phyloP scores from a whole-genome alignment of 2,888 invertebrate species.

The Idaea straminata region DNA sequence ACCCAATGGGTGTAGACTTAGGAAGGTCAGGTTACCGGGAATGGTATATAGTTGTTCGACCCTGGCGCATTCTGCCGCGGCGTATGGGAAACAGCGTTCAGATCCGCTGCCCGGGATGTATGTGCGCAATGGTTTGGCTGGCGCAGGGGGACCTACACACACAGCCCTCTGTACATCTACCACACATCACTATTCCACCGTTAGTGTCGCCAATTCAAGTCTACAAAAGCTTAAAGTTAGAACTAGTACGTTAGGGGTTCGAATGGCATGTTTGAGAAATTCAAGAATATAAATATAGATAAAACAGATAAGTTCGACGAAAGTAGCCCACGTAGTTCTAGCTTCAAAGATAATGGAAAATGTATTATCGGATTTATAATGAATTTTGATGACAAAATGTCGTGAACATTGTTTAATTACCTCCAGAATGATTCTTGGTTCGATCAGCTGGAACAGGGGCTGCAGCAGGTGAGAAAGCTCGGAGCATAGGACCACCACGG shows the following conservation, averaged over 20 bases:
- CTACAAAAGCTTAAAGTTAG: not conserved
- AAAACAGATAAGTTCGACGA: too few species aligned
- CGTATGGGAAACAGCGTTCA: slow-evolving; percentile 64
- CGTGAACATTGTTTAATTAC: slow-evolving; percentile 25
- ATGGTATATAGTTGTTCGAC: slow-evolving; percentile 69
- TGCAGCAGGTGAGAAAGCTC: slow-evolving; percentile 84
- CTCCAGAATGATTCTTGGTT: slow-evolving; percentile 67
- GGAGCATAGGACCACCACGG: slow-evolving; percentile 82
- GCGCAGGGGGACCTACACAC: slow-evolving; percentile 66
- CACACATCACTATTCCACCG: slow-evolving; percentile 10
- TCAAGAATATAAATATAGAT: too few species aligned
- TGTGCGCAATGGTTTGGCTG: slow-evolving; percentile 64
- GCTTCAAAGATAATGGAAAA: not conserved
- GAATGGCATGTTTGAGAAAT: too few species aligned
- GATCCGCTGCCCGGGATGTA: slow-evolving; percentile 63
- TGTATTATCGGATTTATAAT: not conserved
- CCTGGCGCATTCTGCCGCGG: slow-evolving; percentile 55
- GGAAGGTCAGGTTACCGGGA: slow-evolving; percentile 61
- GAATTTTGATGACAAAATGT: not conserved
- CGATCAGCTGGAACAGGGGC: slow-evolving; percentile 81
- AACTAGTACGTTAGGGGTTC: not conserved
- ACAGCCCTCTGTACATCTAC: slow-evolving; percentile 46
- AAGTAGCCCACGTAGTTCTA: not conserved
- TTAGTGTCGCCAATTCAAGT: not conserved
- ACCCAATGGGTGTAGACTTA: slow-evolving; percentile 9